phyloP scores from a whole-genome alignment of 2,113 vertebrate species.

The Colius striatus region DNA sequence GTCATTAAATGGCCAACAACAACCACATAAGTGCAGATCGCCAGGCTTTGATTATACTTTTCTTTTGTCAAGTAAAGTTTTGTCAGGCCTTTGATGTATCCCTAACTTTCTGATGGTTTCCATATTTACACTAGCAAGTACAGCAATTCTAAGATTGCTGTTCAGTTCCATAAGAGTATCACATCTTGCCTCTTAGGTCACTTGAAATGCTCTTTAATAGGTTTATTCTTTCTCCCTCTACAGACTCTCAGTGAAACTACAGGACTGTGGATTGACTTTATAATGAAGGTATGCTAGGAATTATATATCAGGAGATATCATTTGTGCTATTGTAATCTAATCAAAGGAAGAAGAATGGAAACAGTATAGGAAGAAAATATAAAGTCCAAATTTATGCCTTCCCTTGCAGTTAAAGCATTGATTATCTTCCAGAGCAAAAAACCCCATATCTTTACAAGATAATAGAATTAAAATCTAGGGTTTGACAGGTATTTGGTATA shows the following conservation, averaged over 20 bases:
- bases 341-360: background rate
- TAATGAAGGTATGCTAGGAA: background rate
- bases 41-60: constrained; percentile 74
- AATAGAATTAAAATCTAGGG: background rate
- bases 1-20: constrained; percentile 76
- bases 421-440: background rate
- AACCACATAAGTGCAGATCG: constrained; percentile 76
- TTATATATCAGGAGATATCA: background rate
- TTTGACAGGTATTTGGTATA: background rate
- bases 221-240: background rate
- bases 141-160: background rate
- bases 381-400: background rate
- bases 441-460: background rate
- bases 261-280: background rate
- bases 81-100: constrained; percentile 73
- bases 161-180: background rate
- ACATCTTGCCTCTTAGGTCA: background rate
- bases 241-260: background rate
- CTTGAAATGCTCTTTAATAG: background rate
- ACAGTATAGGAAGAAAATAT: background rate
- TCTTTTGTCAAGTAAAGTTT: constrained; percentile 75
- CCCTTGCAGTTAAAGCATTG: background rate
- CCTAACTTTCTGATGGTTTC: constrained; percentile 62
- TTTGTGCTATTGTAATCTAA: background rate
- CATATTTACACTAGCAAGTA: constrained; percentile 70